Percentiles rank a stretch among this genome's conserved stretches.
Conservation (phyloP, 2,797 vertebrate genomes). For the Orientallactaga sibirica region DNA sequence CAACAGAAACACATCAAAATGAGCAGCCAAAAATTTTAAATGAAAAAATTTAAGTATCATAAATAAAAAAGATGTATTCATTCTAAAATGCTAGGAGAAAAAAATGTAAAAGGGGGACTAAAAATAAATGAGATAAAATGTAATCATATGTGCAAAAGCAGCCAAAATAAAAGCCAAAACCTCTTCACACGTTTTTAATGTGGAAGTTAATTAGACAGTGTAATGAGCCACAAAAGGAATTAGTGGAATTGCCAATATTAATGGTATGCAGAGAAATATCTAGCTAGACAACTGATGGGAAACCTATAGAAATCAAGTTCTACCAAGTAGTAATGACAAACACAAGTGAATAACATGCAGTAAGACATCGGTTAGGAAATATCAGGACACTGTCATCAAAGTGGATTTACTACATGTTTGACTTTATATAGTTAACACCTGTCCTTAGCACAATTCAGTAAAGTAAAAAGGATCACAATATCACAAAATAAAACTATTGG, state of each 20-base stretch:
- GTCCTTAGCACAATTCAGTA: not conserved
- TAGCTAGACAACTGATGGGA: conserved; percentile 33
- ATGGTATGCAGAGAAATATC: conserved; percentile 46
- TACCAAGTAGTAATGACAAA: conserved; percentile 36
- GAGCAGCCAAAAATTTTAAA: not conserved
- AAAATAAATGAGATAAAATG: conserved; percentile 56
- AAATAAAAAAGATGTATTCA: not conserved
- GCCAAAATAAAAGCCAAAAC: conserved; percentile 30
- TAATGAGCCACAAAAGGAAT: conserved; percentile 62
- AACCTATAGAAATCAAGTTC: conserved; percentile 70
- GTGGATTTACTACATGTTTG: not conserved
- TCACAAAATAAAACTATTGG: conserved; percentile 8
- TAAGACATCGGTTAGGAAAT: not conserved
- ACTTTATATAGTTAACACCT: not conserved
- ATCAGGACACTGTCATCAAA: not conserved
- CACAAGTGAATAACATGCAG: not conserved
- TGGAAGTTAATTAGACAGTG: conserved; percentile 58
- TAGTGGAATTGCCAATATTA: conserved; percentile 61
- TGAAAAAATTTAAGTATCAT: conserved; percentile 40
- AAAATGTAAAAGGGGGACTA: not conserved
- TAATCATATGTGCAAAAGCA: conserved; percentile 14
- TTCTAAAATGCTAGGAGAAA: conserved; percentile 17
- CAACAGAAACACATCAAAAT: conserved; percentile 33
- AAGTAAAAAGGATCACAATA: conserved; percentile 33
- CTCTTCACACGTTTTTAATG: conserved; percentile 53